Evolutionary conservation across 1,140 invertebrate species (phyloP).

Genomic region (Gryllus bimaculatus): DNA sequence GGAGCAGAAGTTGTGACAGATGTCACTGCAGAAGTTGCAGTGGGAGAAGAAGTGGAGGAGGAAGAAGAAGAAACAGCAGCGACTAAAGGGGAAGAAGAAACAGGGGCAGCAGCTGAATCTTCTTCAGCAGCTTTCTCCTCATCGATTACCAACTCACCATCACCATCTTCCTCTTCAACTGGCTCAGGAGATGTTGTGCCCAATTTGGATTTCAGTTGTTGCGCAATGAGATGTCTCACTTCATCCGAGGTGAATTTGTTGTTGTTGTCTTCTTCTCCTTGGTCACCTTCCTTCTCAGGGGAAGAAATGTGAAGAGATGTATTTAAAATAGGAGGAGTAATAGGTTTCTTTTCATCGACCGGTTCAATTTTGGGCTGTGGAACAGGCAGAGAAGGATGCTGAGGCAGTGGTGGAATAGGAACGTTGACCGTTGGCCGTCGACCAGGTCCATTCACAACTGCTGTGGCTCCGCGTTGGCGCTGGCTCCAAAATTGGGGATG

Average conservation of each 20-base stretch:
- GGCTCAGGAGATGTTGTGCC: slow-evolving; percentile 24
- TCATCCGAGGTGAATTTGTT: slow-evolving; percentile 43
- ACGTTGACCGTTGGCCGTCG: neutral
- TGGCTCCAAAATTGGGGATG: slow-evolving; percentile 82
- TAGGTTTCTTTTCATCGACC: neutral
- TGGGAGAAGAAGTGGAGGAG: neutral
- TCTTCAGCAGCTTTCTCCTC: slow-evolving; percentile 38
- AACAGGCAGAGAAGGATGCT: neutral
- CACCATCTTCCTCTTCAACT: slow-evolving; percentile 41
- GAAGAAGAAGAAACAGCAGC: neutral
- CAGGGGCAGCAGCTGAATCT: slow-evolving; percentile 21
- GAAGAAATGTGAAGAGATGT: neutral
- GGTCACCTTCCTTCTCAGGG: neutral
- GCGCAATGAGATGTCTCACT: slow-evolving; percentile 68
- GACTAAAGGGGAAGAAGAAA: neutral
- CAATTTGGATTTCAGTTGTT: slow-evolving; percentile 55
- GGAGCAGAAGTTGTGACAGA: neutral
- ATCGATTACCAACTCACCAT: slow-evolving; percentile 60
- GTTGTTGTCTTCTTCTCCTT: slow-evolving; percentile 15
- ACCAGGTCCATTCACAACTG: neutral
- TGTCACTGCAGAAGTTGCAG: neutral
- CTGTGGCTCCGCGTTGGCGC: slow-evolving; percentile 42
- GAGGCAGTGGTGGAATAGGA: neutral
- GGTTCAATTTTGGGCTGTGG: neutral
- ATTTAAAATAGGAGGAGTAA: neutral